Evolutionary conservation across 2,113 vertebrate genomes (phyloP).

Genomic region (Sinocyclocheilus grahami): DNA sequence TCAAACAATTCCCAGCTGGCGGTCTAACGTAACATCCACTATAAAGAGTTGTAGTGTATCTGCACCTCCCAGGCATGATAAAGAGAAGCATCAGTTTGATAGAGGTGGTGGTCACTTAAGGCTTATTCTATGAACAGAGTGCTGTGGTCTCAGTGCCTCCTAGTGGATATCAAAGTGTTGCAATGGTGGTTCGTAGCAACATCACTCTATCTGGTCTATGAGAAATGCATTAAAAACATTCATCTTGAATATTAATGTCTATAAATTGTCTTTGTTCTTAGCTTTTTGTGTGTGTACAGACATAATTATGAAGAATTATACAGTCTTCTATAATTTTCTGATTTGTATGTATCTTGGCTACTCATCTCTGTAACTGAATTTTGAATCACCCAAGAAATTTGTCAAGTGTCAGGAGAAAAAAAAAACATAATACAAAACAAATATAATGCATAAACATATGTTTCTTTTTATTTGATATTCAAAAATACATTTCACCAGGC

Average conservation of each 20-base stretch:
- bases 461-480: no score
- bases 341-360: not conserved
- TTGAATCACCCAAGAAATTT: no score
- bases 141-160: conserved; percentile 70
- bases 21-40: not conserved
- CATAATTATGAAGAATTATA: not conserved
- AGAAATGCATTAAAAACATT: not conserved
- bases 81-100: not conserved
- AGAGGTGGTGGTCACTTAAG: not conserved
- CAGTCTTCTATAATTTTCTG: not conserved
- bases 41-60: not conserved
- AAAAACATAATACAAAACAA: no score
- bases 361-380: not conserved
- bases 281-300: not conserved
- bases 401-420: no score
- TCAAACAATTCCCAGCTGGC: not conserved
- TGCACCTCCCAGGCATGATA: not conserved
- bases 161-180: conserved; percentile 61
- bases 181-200: conserved; percentile 1
- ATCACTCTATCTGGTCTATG: not conserved
- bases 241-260: not conserved
- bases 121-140: not conserved
- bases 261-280: not conserved
- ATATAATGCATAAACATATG: no score
- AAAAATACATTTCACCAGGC: no score